Evolutionary conservation across 2,797 vertebrate species (phyloP), one percentile per base, ranked within the genome.

Genomic region (Etheostoma nigrum): DNA sequence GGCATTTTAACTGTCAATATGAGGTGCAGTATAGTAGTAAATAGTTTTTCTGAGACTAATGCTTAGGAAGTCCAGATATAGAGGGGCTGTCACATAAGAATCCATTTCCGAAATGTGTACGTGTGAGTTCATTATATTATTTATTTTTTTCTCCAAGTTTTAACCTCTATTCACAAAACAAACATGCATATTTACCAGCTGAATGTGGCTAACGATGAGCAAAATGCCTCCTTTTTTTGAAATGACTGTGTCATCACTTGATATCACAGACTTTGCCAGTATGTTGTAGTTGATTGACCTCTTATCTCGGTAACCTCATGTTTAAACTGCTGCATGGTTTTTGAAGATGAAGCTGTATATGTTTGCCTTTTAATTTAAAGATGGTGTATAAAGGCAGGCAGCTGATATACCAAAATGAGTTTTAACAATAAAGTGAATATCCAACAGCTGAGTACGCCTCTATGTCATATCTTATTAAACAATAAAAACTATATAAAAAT

Each of bases 391-490:
- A 85, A 82, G 69, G 87, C 54, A 84, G 78, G 76, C 89, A 85
- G 92, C 93, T 93, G 89, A 89, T 88, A 92, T 78, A 95, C 93
- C 94, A 94, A 95, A 95, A 92, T 48, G 47, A 72, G 83, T 91
- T 93, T 93, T 90, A 93, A 94, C 91, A 95, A 93, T 95, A 95
- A 95, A 93, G 84, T 84, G 88, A 92, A 91, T 94, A 92, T 94
- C 89, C 66, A 76, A 86, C 78, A 84, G 87, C 74, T 79, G 27
- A 27, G 71, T 62, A 82, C 62, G 30, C 1, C 19, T 30, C 15
- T 73, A 0, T 0, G 44, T 71, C 11, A 0, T 53, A 30, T 75
- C 21, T 23, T 23, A 23, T 23, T 23, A 23, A 23, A 23, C 21
- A 23, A 23, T 23, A 23, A 23, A 23, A 23, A 23, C 21, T 23